Percentiles rank a stretch among this genome's conserved stretches.
Conservation (phyloP, 2,797 vertebrate genomes). For the Pseudochromis fuscus region DNA sequence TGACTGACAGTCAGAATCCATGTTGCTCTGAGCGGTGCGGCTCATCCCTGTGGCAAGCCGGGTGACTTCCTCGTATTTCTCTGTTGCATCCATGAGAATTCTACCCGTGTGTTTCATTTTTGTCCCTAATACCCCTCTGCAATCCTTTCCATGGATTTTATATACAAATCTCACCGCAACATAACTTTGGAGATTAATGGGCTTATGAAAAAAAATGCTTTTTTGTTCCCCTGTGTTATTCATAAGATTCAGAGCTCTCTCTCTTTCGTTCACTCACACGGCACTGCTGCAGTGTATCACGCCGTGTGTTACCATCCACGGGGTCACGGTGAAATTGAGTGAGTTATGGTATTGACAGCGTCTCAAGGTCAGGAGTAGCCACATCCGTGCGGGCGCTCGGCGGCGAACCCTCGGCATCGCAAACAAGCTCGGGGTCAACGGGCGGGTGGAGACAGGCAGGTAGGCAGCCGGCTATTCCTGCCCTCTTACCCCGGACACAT, state of each 20-base stretch:
- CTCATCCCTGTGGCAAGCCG: conserved; percentile 53
- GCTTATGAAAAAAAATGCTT: conserved; percentile 22
- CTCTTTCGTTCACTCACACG: not conserved
- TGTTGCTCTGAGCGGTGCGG: conserved; percentile 48
- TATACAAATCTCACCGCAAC: conserved; percentile 46
- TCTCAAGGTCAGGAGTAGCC: conserved; percentile 68
- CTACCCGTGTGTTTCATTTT: conserved; percentile 42
- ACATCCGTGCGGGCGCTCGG: conserved; percentile 6
- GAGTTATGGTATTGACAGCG: conserved; percentile 44
- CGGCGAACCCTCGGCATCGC: conserved; percentile 56
- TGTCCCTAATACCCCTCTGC: conserved; percentile 34
- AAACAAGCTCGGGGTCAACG: conserved; percentile 63
- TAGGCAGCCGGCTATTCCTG: conserved; percentile 27
- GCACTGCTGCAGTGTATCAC: conserved; percentile 4
- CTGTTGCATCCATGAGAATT: conserved; percentile 25
- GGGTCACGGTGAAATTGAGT: conserved; percentile 24
- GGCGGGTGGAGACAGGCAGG: conserved; percentile 39
- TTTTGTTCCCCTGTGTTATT: conserved; percentile 5
- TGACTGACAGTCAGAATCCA: conserved; percentile 71
- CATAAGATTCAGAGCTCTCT: not conserved
- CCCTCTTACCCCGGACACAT: conserved; percentile 43
- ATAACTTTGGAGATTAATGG: conserved; percentile 47
- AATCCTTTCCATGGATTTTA: conserved; percentile 46
- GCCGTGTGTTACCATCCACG: not conserved
- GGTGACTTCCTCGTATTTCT: conserved; percentile 26